A percentile compares a stretch with the other conserved stretches of the same genome.
These are phyloP conservation scores for Dryadula phaetusa DNA, from an alignment of 2,888 invertebrate species.

Conservation along the genomic window DNA sequence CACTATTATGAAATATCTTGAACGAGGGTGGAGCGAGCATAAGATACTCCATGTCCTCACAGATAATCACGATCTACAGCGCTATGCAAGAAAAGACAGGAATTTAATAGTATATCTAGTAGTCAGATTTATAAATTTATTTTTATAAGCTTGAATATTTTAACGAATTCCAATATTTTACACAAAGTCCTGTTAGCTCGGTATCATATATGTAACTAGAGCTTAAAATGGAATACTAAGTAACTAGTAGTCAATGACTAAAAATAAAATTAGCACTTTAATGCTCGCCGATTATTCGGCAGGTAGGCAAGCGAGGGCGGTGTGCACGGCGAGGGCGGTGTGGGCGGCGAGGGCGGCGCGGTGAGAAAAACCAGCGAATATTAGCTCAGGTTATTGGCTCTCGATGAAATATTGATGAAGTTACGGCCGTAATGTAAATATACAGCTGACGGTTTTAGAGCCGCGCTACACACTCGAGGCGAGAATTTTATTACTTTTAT, in stretches of 20 bases:
- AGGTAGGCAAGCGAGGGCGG: too few species aligned
- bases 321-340: neutral
- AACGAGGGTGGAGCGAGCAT: too few species aligned
- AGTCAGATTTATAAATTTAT: neutral
- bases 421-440: constrained; percentile 42
- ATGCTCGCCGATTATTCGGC: neutral
- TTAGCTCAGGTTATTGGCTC: constrained; percentile 58
- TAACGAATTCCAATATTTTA: too few species aligned
- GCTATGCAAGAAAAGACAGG: too few species aligned
- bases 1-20: too few species aligned
- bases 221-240: too few species aligned
- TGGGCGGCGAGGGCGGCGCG: constrained; percentile 17
- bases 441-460: constrained; percentile 32
- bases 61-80: too few species aligned
- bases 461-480: constrained; percentile 17
- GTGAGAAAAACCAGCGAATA: constrained; percentile 32
- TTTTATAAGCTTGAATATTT: too few species aligned
- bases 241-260: constrained; percentile 1
- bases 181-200: too few species aligned
- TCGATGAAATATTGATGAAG: constrained; percentile 71
- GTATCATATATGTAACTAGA: too few species aligned
- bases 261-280: constrained; percentile 1
- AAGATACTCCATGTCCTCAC: too few species aligned
- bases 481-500: constrained; percentile 28
- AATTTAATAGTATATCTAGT: too few species aligned